Evolutionary conservation across 2,113 vertebrate species (phyloP).

Genomic region (Podarcis raffonei): DNA sequence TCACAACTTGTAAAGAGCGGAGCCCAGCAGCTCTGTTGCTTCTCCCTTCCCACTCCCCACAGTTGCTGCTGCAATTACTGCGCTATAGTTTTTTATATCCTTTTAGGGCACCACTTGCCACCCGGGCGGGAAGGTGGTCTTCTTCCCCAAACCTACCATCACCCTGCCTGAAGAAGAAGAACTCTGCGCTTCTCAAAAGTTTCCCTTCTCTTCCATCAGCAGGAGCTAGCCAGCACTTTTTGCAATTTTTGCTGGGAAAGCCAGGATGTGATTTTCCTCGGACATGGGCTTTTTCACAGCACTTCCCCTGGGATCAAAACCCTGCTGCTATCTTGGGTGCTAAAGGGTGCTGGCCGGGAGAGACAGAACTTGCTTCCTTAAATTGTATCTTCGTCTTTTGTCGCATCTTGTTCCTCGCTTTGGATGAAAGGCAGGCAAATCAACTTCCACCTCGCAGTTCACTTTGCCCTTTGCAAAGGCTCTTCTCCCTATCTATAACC

Average conservation of each 20-base stretch:
- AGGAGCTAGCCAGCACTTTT: not conserved
- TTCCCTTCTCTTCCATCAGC: not conserved
- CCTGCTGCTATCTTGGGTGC: not conserved
- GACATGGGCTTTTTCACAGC: not conserved
- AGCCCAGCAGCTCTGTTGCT: accelerated
- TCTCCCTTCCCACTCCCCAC: not conserved
- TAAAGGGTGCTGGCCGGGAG: not conserved
- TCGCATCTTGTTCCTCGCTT: slow-evolving; percentile 35
- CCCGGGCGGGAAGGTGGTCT: not conserved
- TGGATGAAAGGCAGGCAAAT: slow-evolving; percentile 50
- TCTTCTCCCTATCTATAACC: not conserved
- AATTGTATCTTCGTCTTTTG: not conserved
- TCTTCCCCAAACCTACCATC: not conserved
- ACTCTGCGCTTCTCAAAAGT: not conserved
- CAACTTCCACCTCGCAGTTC: not conserved
- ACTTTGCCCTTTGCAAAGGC: not conserved
- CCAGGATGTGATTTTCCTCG: not conserved
- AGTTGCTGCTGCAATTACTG: not conserved
- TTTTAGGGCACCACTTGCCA: slow-evolving; percentile 19
- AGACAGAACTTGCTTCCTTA: not conserved
- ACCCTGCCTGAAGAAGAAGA: not conserved
- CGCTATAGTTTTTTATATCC: not conserved
- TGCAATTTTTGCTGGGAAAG: not conserved
- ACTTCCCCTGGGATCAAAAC: not conserved
- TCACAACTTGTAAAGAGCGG: not conserved